Evolutionary conservation across 2,888 invertebrate genomes (phyloP), one percentile per base, ranked within the genome.

Genomic region (Apamea epomidion): DNA sequence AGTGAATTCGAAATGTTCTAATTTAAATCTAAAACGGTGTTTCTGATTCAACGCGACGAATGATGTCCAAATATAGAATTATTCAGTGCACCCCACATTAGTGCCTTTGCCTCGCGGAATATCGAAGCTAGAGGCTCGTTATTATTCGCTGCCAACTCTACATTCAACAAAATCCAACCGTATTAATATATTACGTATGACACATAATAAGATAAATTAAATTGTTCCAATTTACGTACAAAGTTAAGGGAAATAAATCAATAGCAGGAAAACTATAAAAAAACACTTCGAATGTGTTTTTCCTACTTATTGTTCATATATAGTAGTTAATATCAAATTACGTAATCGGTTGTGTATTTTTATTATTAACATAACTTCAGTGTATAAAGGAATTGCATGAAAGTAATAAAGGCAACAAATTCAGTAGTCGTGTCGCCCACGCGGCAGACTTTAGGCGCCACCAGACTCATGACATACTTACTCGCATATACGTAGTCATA

Each of bases 361-460:
- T 89, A 88, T 86, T 88, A 67, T 68, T 60, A 72, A 85, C 51
- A 67, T 45, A 71, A 85, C 62, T 81, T 62, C 45, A 72, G 81
- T 48, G 37, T 72, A 45, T 72, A 92, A 92, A 93, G 93, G 93
- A 94, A 94, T 93, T 94, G 94, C 93, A 94, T 93, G 93, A 91
- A 90, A 93, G 94, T 89, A 95, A 96, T 95, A 96, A 95, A 95
- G 93, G 92, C 80, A 90, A 93, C 91, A 91, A 92, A 93, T 94
- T 94, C 94, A 94, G 95, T 92, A 91, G 92, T 93, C 91, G 93
- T 93, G 92, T 93, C 96, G 93, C 96, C 96, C 94, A 96, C 96
- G 94, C 94, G 90, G 87, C 95, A 95, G 95, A 96, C 95, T 94
- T 93, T 88, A 94, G 96, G 95, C 95, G 96, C 96, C 95, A 90